phyloP scores from a whole-genome alignment of 92 coral and sea anemone genomes.

The Galaxea fascicularis region DNA sequence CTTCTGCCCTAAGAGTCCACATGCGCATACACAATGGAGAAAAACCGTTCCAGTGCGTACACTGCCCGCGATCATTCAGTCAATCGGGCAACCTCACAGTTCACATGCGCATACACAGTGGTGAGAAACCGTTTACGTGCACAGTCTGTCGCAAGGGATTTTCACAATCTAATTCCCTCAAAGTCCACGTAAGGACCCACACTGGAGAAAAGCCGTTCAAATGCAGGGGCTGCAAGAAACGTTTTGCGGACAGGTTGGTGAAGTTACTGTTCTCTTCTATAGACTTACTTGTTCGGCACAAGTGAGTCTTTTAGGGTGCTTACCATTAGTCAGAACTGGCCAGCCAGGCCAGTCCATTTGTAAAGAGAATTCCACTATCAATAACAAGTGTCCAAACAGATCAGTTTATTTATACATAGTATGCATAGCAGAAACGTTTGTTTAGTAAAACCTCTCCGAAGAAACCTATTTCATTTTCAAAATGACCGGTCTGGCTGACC shows the following conservation, averaged over 20 bases:
- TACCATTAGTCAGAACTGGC: too few relatives aligned
- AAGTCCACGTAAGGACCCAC: constrained; percentile 49
- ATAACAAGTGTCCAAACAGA: neutral
- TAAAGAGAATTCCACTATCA: too few relatives aligned
- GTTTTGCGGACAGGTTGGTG: constrained; percentile 29
- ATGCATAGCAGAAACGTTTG: too few relatives aligned
- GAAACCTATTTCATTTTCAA: too few relatives aligned
- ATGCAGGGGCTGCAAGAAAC: constrained; percentile 24
- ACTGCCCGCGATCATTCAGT: constrained; percentile 33
- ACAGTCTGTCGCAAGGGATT: constrained; percentile 38
- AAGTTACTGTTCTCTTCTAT: too few relatives aligned
- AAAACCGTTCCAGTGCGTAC: constrained; percentile 30
- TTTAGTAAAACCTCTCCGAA: too few relatives aligned
- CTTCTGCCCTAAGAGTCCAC: constrained; percentile 38
- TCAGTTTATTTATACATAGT: too few relatives aligned
- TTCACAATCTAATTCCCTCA: constrained; percentile 37
- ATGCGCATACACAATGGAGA: constrained; percentile 49
- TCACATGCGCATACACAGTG: constrained; percentile 42
- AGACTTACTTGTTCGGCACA: too few relatives aligned
- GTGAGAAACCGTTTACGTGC: constrained; percentile 28
- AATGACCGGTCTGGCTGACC: too few relatives aligned
- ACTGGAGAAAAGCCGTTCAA: constrained; percentile 44
- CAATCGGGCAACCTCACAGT: constrained; percentile 38
- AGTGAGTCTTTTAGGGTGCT: too few relatives aligned
- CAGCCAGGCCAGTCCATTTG: too few relatives aligned